Percentiles rank a stretch among this genome's conserved stretches.
These are phyloP conservation scores for Papilio xuthus DNA, from an alignment of 1,140 invertebrate genomes.

Conservation along the genomic window DNA sequence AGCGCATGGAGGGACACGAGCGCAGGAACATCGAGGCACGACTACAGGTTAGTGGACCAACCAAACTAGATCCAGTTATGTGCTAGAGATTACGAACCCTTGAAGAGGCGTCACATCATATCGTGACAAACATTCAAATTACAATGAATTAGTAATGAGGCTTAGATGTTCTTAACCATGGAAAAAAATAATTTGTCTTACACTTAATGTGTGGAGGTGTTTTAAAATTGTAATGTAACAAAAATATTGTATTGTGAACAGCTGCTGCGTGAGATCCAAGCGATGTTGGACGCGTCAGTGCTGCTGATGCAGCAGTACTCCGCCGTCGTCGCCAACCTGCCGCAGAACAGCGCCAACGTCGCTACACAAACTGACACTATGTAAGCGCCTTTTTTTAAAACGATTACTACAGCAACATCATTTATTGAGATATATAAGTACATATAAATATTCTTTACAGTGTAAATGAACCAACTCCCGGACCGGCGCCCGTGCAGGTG, in stretches of 20 bases:
- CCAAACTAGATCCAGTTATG: not conserved
- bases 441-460: slow-evolving; percentile 35
- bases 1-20: slow-evolving; percentile 93
- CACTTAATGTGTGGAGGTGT: no score
- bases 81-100: no score
- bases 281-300: slow-evolving; percentile 93
- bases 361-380: slow-evolving; percentile 76
- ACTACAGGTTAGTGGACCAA: slow-evolving; percentile 83
- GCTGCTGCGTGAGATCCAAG: slow-evolving; percentile 92
- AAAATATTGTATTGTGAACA: slow-evolving; percentile 55
- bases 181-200: not conserved
- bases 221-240: no score
- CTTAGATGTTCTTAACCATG: no score
- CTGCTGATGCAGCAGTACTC: slow-evolving; percentile 95
- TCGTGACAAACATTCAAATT: no score
- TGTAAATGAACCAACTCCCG: slow-evolving; percentile 44
- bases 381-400: slow-evolving; percentile 47
- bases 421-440: not conserved
- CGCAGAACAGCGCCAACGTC: slow-evolving; percentile 60
- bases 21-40: slow-evolving; percentile 94
- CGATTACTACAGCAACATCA: no score
- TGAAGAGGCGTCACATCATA: no score
- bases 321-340: slow-evolving; percentile 80
- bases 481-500: slow-evolving; percentile 45
- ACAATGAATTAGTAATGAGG: no score